Conservation (phyloP, 2,113 vertebrate genomes). For the Gracilinanus agilis region DNA sequence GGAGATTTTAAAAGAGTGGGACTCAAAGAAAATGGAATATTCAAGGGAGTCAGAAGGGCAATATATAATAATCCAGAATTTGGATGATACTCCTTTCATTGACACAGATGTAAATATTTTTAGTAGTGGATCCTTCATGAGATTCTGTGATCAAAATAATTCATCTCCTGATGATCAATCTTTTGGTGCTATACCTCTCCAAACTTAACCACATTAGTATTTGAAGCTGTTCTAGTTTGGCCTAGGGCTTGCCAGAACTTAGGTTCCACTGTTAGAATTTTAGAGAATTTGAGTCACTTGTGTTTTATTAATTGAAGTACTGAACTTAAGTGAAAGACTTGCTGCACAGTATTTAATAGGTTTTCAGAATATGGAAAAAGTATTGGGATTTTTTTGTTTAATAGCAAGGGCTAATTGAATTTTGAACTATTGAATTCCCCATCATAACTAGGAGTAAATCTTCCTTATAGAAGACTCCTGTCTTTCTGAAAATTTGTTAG, state of each 20-base stretch:
- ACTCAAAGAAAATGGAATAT: not conserved
- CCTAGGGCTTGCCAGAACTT: not conserved
- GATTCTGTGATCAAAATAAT: not conserved
- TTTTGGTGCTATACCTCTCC: not conserved
- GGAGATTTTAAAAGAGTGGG: constrained; percentile 30
- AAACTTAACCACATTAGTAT: too few relatives aligned
- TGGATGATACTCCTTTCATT: not conserved
- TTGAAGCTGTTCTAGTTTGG: not conserved
- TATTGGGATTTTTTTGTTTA: constrained; percentile 66
- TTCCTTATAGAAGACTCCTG: constrained; percentile 10
- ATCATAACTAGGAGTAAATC: not conserved
- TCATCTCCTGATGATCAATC: not conserved
- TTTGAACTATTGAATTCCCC: constrained; percentile 23
- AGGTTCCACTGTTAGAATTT: not conserved
- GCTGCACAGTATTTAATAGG: not conserved
- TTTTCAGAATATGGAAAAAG: constrained; percentile 28
- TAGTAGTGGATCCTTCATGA: not conserved
- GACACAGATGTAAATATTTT: not conserved
- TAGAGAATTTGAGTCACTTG: not conserved
- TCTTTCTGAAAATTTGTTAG: constrained; percentile 25
- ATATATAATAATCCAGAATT: not conserved
- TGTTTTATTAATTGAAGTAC: not conserved
- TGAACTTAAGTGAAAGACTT: not conserved
- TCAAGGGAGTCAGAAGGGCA: not conserved
- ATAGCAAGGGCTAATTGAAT: constrained; percentile 41